Conservation (phyloP, 2,888 invertebrate genomes). For the Melanotus villosus region DNA sequence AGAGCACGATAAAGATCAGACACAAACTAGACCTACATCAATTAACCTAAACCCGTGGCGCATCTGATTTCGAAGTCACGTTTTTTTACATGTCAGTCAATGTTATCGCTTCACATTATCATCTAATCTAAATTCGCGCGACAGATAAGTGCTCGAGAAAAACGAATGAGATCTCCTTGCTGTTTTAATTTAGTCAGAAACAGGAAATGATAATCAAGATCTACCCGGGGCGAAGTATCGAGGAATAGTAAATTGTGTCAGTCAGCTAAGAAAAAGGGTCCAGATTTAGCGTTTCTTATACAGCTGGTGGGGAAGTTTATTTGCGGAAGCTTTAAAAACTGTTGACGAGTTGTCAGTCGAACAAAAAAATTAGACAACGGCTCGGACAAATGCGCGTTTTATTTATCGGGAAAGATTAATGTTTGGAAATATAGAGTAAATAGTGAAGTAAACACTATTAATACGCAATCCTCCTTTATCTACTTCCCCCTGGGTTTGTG, state of each 20-base stretch:
- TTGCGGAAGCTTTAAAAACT: constrained; percentile 10
- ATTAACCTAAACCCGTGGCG: no score
- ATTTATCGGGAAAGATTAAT: constrained; percentile 13
- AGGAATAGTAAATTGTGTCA: background rate
- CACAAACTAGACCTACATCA: no score
- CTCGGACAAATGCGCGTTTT: constrained; percentile 10
- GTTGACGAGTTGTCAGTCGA: constrained; percentile 12
- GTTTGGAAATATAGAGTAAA: constrained; percentile 31
- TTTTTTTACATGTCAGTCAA: no score
- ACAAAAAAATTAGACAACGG: constrained; percentile 2
- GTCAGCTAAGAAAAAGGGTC: background rate
- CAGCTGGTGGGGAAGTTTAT: constrained; percentile 1
- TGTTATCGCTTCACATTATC: no score
- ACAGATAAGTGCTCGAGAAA: no score
- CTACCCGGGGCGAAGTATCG: background rate
- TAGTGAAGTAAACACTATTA: constrained; percentile 41
- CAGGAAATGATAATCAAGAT: background rate
- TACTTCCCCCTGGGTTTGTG: constrained; percentile 44
- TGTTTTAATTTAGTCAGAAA: background rate
- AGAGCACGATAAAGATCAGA: no score
- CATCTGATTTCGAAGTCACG: no score
- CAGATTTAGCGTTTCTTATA: background rate
- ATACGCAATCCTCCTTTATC: constrained; percentile 46
- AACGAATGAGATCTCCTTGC: no score
- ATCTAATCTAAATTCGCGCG: no score